Evolutionary conservation across 2,888 invertebrate species (phyloP).

Genomic region (Eilema griseolum): DNA sequence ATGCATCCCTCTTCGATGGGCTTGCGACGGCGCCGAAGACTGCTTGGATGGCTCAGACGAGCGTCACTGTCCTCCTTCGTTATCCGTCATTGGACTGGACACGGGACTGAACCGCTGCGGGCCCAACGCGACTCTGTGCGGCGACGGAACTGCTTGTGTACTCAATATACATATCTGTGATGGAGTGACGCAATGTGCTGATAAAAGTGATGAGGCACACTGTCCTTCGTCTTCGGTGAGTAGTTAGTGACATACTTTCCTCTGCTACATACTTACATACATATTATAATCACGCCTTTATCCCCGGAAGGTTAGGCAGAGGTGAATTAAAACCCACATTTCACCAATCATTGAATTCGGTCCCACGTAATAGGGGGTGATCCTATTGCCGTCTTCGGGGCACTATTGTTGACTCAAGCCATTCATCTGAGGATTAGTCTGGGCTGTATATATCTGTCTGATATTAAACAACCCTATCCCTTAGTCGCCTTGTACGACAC

Average conservation of each 20-base stretch:
- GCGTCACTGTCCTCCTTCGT: conserved; percentile 57
- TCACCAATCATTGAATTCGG: too few species aligned
- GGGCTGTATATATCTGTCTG: too few species aligned
- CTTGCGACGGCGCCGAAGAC: conserved; percentile 93
- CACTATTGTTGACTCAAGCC: too few species aligned
- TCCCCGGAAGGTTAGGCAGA: too few species aligned
- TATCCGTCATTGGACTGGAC: conserved; percentile 31
- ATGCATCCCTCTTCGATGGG: conserved; percentile 93
- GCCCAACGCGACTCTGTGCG: conserved; percentile 43
- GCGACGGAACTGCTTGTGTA: conserved; percentile 70
- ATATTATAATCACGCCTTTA: too few species aligned
- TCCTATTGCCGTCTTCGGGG: too few species aligned
- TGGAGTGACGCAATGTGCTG: conserved; percentile 89
- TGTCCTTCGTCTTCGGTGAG: conserved; percentile 57
- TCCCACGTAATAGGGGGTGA: too few species aligned
- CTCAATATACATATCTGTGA: conserved; percentile 91
- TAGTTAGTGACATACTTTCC: background rate
- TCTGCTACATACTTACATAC: too few species aligned
- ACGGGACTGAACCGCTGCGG: conserved; percentile 29
- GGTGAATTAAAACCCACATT: too few species aligned
- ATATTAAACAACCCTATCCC: too few species aligned
- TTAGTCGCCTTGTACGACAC: too few species aligned
- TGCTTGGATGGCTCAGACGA: conserved; percentile 95
- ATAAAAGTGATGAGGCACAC: conserved; percentile 90
- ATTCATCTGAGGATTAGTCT: too few species aligned